Base-by-base conservation (phyloP, 2,888 invertebrate genomes). In the Lasioglossum morio region DNA sequence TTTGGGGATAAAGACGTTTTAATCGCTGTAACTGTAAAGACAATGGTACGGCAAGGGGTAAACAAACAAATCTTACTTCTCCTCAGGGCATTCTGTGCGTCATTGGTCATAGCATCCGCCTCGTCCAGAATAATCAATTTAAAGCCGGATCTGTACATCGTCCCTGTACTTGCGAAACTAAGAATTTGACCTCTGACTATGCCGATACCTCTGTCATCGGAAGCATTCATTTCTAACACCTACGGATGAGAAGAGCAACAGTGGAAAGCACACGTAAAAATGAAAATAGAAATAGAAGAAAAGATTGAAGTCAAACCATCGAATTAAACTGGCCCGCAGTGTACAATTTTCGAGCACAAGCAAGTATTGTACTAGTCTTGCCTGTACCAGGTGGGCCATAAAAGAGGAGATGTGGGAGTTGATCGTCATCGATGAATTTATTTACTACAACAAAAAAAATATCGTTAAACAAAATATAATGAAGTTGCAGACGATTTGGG, bases 361-460 rank as follows among this genome's bases (percentile, higher is more conserved):
- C 99, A 86, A 99, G 96, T 89, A 99, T 99, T 12, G 99, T 99
- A 89, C 98, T 99, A 0, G 99, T 99, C 96, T 99, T 99, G 7
- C 99, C 99, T 43, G 99, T 99, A 79, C 99, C 99, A 0, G 99
- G 99, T 16, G 99, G 99, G 0, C 99, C 99, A 96, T 99, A 99
- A 93, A 99, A 98, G 43, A 99, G 95, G 80, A 99, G 96, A 96
- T 99, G 99, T 0, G 99, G 99, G 73, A 99, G 95, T 91, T 98
- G 98, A 94, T 99, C 98, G 94, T 99, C 98, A 84, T 97, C 96
- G 92, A 99, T 98, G 95, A 99, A 98, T 94, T 97, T 98, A 88
- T 96, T 97, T 83, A 98, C 98, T 98, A 93, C 19, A 73, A 79
- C 19, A 83, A 76, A 60, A 73, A 40, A 23, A 37, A 37, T 69